Evolutionary conservation across 1,140 invertebrate species (phyloP), one percentile per base, ranked within the genome.

Genomic region (Anastrepha ludens): DNA sequence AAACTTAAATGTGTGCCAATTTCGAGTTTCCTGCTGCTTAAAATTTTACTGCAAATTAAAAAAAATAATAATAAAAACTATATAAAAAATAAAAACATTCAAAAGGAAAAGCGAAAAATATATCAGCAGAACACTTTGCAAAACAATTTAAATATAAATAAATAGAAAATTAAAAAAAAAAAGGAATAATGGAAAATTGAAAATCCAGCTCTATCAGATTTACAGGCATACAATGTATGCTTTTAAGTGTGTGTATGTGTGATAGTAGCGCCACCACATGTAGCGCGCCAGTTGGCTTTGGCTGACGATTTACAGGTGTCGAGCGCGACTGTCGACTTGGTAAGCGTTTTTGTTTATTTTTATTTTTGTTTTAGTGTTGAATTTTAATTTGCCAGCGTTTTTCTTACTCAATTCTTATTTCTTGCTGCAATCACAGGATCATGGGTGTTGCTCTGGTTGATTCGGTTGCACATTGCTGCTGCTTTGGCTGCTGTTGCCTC

Each of bases 361-460:
- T 74, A n/a, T 74, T 74, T 74, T 81, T 58, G 29, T 81, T 50
- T 81, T 81, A 9, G 17, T 74, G 17, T 55, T 47, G 9, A 81
- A 81, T 81, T 81, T 81, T 81, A 81, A 81, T 81, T 81, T 55
- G 55, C 39, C 17, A 55, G n/a, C 47, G 29, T 81, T 81, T 81
- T 50, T 55, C 55, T 50, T 67, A 15, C n/a, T 50, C 17, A 81
- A 81, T 81, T 13, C 20, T 81, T 9, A 41, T 50, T 81, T 41
- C 74, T 55, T 58, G 67, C 67, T 81, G 74, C 74, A 81, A 81
- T 81, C 74, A 81, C 74, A 88, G 88, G 86, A 88, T 87, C 88
- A 87, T 70, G 74, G 74, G 74, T 81, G 74, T 81, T 81, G 74
- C 74, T 81, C 74, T 55, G 74, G 74, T n/a, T 81, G 74, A 81